Conservation (phyloP, 2,888 invertebrate species). For the Atrina japonica region DNA sequence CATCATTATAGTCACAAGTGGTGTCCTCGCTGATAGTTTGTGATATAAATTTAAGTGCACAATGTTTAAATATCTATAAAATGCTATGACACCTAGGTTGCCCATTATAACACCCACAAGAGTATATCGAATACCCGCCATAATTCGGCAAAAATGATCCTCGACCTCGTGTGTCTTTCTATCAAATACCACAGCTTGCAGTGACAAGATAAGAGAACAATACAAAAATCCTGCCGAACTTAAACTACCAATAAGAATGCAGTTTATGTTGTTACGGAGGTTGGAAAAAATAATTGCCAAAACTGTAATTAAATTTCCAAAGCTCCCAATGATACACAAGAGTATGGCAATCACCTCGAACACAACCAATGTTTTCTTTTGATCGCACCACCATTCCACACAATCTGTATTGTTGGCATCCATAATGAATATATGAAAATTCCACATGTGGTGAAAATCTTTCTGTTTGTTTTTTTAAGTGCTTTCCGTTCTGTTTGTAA, state of each 20-base stretch:
- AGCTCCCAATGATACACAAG: conserved; percentile 62
- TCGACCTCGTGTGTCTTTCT: conserved; percentile 52
- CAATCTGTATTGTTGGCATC: conserved; percentile 25
- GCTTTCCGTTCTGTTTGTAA: no score
- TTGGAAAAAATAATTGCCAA: conserved; percentile 70
- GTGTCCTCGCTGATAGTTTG: conserved; percentile 55
- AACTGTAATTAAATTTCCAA: conserved; percentile 70
- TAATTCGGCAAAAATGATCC: conserved; percentile 59
- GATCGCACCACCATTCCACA: conserved; percentile 56
- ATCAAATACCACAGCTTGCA: conserved; percentile 70
- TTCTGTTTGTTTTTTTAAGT: no score
- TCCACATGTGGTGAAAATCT: no score
- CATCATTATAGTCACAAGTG: conserved; percentile 53
- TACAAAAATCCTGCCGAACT: conserved; percentile 69
- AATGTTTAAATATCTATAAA: conserved; percentile 69
- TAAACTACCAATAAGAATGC: conserved; percentile 71
- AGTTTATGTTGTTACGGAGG: conserved; percentile 69
- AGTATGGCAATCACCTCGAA: conserved; percentile 63
- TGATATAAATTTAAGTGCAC: conserved; percentile 63
- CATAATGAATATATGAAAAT: conserved; percentile 16
- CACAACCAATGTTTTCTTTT: conserved; percentile 51
- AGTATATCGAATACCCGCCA: conserved; percentile 64
- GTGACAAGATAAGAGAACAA: conserved; percentile 64
- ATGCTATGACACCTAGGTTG: conserved; percentile 66
- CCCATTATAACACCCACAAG: conserved; percentile 69